These are phyloP conservation scores for Poecilus cupreus DNA, from an alignment of 2,888 invertebrate genomes.

Conservation along the genomic window DNA sequence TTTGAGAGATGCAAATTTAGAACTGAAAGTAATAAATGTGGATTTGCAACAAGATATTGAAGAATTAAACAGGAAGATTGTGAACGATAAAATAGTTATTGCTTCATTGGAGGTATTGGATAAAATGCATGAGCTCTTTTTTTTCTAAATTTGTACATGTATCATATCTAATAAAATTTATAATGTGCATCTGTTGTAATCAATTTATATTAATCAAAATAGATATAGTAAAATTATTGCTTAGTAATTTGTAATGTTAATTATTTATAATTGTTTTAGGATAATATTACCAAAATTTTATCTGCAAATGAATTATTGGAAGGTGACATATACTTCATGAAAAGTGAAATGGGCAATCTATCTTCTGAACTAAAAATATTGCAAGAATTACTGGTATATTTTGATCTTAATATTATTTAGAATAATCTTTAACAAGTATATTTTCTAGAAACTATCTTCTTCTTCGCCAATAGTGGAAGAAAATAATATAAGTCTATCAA, in stretches of 20 bases:
- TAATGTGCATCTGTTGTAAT: not conserved
- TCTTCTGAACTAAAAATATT: slow-evolving; percentile 67
- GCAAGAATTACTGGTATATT: slow-evolving; percentile 68
- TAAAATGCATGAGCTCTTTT: not conserved
- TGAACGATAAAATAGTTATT: slow-evolving; percentile 67
- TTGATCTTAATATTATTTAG: no score
- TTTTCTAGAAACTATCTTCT: slow-evolving; percentile 51
- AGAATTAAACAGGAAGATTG: slow-evolving; percentile 67
- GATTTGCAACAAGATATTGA: slow-evolving; percentile 69
- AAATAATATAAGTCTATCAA: slow-evolving; percentile 37
- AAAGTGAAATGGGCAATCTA: slow-evolving; percentile 67
- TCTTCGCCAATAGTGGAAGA: slow-evolving; percentile 11
- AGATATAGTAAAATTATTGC: not conserved
- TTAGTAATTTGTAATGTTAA: not conserved
- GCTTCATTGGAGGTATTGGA: slow-evolving; percentile 40
- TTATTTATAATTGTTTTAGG: slow-evolving; percentile 41
- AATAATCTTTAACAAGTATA: slow-evolving; percentile 20
- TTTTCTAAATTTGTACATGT: no score
- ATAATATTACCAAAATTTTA: slow-evolving; percentile 25
- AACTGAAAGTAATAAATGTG: slow-evolving; percentile 70
- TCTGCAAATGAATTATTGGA: slow-evolving; percentile 67
- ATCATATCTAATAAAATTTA: no score
- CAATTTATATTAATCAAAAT: not conserved
- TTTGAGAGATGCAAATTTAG: slow-evolving; percentile 68
- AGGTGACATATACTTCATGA: slow-evolving; percentile 67